A percentile compares a stretch with the other conserved stretches of the same genome.
These are phyloP conservation scores for Galago senegalensis DNA, from an alignment of 2,797 vertebrate species.

Conservation along the genomic window DNA sequence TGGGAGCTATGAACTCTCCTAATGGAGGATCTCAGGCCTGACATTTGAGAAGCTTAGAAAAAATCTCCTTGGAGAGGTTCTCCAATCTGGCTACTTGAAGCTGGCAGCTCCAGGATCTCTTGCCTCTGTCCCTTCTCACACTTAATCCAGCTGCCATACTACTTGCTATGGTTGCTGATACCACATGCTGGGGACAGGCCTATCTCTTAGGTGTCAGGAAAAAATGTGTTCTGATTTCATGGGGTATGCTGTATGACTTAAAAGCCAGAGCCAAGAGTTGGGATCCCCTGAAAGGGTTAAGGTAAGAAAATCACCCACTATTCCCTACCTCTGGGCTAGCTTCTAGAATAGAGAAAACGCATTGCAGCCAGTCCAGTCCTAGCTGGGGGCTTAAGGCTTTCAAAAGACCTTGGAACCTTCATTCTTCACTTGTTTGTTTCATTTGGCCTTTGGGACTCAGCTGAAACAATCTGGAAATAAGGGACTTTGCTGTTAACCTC, in stretches of 20 bases:
- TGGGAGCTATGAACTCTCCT: constrained; percentile 72
- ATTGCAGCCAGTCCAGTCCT: constrained; percentile 39
- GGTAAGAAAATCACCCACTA: constrained; percentile 73
- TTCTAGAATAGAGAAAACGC: constrained; percentile 69
- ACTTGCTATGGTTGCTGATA: constrained; percentile 72
- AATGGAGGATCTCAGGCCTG: constrained; percentile 74
- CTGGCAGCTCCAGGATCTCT: constrained; percentile 77
- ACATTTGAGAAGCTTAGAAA: constrained; percentile 76
- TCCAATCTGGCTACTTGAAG: constrained; percentile 76
- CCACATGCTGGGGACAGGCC: constrained; percentile 81
- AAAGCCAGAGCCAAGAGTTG: constrained; percentile 72
- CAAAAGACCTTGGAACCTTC: constrained; percentile 64
- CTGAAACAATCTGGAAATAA: constrained; percentile 60
- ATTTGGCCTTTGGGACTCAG: constrained; percentile 68
- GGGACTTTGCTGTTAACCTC: constrained; percentile 58
- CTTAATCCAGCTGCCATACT: constrained; percentile 69
- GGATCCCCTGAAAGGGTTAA: constrained; percentile 76
- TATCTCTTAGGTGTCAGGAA: constrained; percentile 83
- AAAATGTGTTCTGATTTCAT: constrained; percentile 84
- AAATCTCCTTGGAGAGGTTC: constrained; percentile 74
- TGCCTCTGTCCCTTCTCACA: constrained; percentile 79
- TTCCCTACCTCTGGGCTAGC: constrained; percentile 65
- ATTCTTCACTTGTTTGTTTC: constrained; percentile 72
- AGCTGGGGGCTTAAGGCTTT: constrained; percentile 58
- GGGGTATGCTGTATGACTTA: constrained; percentile 69